These are phyloP conservation scores for Drosophila rellima DNA, from an alignment of 2,888 invertebrate species.

Conservation along the genomic window DNA sequence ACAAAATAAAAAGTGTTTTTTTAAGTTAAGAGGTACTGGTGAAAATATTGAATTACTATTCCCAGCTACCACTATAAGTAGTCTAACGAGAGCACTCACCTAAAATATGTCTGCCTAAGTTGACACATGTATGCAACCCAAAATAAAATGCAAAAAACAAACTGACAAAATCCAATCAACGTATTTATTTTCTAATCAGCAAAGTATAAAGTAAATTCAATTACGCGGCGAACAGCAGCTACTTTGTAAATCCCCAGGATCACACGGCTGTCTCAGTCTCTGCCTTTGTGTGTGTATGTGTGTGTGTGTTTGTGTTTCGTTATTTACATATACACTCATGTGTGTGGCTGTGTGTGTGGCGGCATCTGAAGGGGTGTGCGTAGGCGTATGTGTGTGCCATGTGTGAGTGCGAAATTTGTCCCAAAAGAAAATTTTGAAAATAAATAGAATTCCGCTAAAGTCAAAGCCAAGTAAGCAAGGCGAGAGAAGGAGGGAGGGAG, in stretches of 20 bases:
- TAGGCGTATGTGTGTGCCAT: slow-evolving; percentile 29
- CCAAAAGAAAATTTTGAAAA: slow-evolving; percentile 75
- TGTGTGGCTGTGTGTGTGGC: slow-evolving; percentile 2
- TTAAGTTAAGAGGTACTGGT: background rate
- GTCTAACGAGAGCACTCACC: background rate
- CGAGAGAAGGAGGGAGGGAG: background rate
- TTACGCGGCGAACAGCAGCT: slow-evolving; percentile 73
- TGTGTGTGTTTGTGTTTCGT: slow-evolving; percentile 26
- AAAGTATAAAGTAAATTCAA: slow-evolving; percentile 81
- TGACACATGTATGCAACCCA: slow-evolving; percentile 21
- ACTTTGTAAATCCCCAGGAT: slow-evolving; percentile 76
- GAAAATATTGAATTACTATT: background rate
- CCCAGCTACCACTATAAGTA: background rate
- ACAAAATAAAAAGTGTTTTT: background rate
- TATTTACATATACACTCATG: slow-evolving; percentile 50
- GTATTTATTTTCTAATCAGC: slow-evolving; percentile 72
- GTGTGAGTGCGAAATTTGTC: slow-evolving; percentile 59
- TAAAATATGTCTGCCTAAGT: background rate
- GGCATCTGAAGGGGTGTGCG: slow-evolving; percentile 40
- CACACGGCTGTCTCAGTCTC: slow-evolving; percentile 57
- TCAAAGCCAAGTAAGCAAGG: slow-evolving; percentile 75
- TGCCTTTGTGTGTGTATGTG: slow-evolving; percentile 12
- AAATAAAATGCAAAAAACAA: slow-evolving; percentile 21
- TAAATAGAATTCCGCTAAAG: slow-evolving; percentile 80
- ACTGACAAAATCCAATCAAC: slow-evolving; percentile 72